phyloP scores from a whole-genome alignment of 2,888 invertebrate genomes.

The Plagodis dolabraria region DNA sequence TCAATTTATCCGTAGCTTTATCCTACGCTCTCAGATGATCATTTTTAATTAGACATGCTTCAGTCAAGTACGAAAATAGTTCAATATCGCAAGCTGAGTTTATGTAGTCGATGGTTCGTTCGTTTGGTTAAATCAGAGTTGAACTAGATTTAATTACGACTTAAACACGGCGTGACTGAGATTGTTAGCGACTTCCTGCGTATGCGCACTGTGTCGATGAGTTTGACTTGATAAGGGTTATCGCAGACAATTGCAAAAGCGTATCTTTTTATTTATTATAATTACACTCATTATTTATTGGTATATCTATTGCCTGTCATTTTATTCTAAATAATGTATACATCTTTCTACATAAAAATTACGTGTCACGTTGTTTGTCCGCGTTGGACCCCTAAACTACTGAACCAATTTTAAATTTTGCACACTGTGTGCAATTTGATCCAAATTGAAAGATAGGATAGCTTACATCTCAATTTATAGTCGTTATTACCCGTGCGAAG shows the following conservation, averaged over 20 bases:
- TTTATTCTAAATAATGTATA: too few species aligned
- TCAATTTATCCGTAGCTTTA: background rate
- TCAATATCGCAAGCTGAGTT: conserved; percentile 23
- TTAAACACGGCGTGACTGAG: conserved; percentile 67
- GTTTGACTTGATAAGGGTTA: conserved; percentile 39
- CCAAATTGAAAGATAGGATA: too few species aligned
- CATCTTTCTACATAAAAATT: too few species aligned
- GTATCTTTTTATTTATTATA: too few species aligned
- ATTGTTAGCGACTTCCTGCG: conserved; percentile 76
- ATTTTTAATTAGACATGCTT: conserved; percentile 17
- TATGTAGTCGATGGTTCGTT: conserved; percentile 31
- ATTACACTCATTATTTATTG: too few species aligned
- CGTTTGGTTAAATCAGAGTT: conserved; percentile 64
- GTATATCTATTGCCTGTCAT: too few species aligned
- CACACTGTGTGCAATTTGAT: too few species aligned
- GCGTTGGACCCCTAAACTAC: too few species aligned
- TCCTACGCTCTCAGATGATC: conserved; percentile 6
- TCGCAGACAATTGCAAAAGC: background rate
- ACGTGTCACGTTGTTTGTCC: too few species aligned
- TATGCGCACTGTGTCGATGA: conserved; percentile 59
- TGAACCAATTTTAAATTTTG: too few species aligned
- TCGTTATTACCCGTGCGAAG: too few species aligned
- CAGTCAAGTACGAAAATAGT: conserved; percentile 19
- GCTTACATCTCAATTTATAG: too few species aligned
- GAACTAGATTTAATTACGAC: conserved; percentile 70